Percentiles rank a stretch among this genome's conserved stretches.
Evolutionary conservation across 2,888 invertebrate species (phyloP).

Genomic region (Nineta flava): DNA sequence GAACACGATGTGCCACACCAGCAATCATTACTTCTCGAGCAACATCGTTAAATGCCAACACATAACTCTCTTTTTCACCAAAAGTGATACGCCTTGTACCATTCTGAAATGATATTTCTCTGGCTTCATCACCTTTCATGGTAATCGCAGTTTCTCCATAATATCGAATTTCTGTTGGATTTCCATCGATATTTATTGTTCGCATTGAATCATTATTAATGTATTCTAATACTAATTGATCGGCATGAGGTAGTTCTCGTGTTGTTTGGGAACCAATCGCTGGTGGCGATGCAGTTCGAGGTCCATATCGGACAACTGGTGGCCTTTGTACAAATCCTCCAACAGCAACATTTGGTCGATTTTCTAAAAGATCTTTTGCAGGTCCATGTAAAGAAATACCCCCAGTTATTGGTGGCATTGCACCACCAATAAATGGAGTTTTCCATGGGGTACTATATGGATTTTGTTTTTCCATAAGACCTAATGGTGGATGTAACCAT

Average conservation of each 20-base stretch:
- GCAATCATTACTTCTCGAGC: slow-evolving; percentile 60
- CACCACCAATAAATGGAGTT: slow-evolving; percentile 13
- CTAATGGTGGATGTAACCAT: slow-evolving; percentile 17
- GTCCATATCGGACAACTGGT: slow-evolving; percentile 6
- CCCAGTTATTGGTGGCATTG: slow-evolving; percentile 1
- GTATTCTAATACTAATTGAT: slow-evolving; percentile 30
- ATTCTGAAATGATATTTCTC: slow-evolving; percentile 72
- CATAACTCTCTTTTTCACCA: slow-evolving; percentile 56
- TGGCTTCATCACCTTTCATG: slow-evolving; percentile 71
- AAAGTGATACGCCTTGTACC: slow-evolving; percentile 59
- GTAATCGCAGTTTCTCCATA: slow-evolving; percentile 75
- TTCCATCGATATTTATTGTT: slow-evolving; percentile 67
- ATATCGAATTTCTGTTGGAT: slow-evolving; percentile 66
- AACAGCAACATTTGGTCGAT: slow-evolving; percentile 26
- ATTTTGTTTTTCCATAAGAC: slow-evolving; percentile 25
- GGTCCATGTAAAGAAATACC: slow-evolving; percentile 12
- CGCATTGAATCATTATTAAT: slow-evolving; percentile 54
- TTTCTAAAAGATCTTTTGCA: slow-evolving; percentile 26
- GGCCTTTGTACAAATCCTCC: slow-evolving; percentile 4
- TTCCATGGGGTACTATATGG: slow-evolving; percentile 23
- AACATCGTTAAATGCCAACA: slow-evolving; percentile 45
- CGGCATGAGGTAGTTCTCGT: slow-evolving; percentile 28
- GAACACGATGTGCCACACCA: slow-evolving; percentile 57
- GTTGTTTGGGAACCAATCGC: slow-evolving; percentile 10
- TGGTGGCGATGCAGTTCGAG: slow-evolving; percentile 9